phyloP scores from a whole-genome alignment of 2,113 vertebrate genomes.

The Halichoerus grypus region DNA sequence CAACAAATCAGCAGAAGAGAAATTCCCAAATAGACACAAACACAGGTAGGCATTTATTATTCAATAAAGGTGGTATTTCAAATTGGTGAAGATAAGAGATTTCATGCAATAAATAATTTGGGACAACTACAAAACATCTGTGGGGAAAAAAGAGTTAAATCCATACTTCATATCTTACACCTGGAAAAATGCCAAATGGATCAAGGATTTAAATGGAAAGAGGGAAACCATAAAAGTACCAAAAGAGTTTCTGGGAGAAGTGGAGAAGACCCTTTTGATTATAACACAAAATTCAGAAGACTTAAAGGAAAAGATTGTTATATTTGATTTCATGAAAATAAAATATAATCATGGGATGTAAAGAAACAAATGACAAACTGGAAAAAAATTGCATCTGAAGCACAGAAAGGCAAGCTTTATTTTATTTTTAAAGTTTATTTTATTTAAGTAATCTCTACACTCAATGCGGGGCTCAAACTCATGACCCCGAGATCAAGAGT shows the following conservation, averaged over 20 bases:
- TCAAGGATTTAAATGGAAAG: not conserved
- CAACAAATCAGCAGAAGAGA: not conserved
- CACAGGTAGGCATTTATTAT: not conserved
- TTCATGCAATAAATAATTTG: not conserved
- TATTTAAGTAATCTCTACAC: not conserved
- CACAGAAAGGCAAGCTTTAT: not conserved
- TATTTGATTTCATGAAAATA: not conserved
- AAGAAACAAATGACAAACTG: not conserved
- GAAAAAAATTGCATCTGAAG: not conserved
- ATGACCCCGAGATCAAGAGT: not conserved
- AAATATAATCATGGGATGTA: not conserved
- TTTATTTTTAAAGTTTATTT: not conserved
- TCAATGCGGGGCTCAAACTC: not conserved
- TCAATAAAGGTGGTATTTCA: constrained; percentile 2
- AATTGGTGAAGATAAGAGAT: constrained; percentile 9
- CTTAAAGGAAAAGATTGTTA: not conserved
- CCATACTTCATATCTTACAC: not conserved
- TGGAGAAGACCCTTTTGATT: not conserved
- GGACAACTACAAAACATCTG: not conserved
- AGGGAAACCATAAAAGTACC: not conserved
- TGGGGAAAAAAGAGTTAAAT: not conserved
- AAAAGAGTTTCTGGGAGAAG: not conserved
- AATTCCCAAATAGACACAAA: not conserved
- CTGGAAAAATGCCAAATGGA: not conserved
- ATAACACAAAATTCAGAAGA: not conserved